Base-by-base conservation (phyloP, 2,113 vertebrate species). In the Pseudolaguvia tuberculata region DNA sequence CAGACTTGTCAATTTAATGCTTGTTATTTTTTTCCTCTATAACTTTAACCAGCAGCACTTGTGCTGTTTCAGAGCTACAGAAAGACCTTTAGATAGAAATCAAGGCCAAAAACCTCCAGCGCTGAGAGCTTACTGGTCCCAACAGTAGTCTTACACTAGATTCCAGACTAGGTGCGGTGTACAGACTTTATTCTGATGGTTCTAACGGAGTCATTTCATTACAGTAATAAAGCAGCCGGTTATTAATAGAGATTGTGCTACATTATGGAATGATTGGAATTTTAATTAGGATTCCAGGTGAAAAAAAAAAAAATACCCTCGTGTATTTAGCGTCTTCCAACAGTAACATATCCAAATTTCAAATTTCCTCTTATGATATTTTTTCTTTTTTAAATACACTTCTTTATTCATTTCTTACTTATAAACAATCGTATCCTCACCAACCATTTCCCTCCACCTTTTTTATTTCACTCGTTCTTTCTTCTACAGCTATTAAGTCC, bases 1-100 rank as follows among this genome's bases (percentile, higher is more conserved):
- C 61, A 76, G 55, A 18, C 35, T 52, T 25, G 11, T 42, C 27
- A 77, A 48, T 50, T 72, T 14, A 25, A 39, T 14, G 14, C 29
- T 55, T 48, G 7, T 17, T 11, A 52, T 4, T 52, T 57, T 39
- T 55, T 70, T 56, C 31, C 39, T 29, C 35, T 23, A 0, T 6
- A 35, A 42, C 39, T 42, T 42, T 42, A 42, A 42, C 39, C 39
- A 42, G 39, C 39, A 42, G 39, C 39, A 8, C 39, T 45, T 45
- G 21, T 71, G 69, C 20, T 45, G 31, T 18, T 56, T 42, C 12
- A 17, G 1, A 39, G 20, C 42, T 55, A 39, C 13, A 39, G n/a
- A 21, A 10, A 55, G 6, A 17, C 29, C 9, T 70, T 53, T 23
- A 66, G 25, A 48, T 27, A 10, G 48, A 14, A 63, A 63, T 10